Conservation (phyloP, 2,888 invertebrate species). For the Habrosyne pyritoides region DNA sequence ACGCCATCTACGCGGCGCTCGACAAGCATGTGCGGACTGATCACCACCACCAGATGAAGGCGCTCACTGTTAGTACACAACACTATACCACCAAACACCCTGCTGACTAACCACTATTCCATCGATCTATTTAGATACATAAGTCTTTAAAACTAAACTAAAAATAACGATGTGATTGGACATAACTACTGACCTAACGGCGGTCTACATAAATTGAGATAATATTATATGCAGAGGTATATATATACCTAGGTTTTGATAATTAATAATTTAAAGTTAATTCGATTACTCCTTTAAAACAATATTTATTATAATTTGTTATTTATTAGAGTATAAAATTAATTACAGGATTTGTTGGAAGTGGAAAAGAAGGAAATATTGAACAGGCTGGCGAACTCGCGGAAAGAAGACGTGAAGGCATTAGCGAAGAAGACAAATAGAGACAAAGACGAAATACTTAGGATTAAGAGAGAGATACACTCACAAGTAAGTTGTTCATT, state of each 20-base stretch:
- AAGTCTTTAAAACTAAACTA: too few species aligned
- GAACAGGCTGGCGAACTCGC: constrained; percentile 91
- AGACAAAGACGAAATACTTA: constrained; percentile 94
- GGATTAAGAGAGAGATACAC: constrained; percentile 93
- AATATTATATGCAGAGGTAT: too few species aligned
- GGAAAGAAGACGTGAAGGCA: constrained; percentile 94
- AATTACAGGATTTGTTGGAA: constrained; percentile 63
- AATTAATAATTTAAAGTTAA: too few species aligned
- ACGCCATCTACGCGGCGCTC: constrained; percentile 88
- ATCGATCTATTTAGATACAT: too few species aligned
- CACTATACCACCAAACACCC: too few species aligned
- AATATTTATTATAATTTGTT: too few species aligned
- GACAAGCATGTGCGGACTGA: constrained; percentile 92
- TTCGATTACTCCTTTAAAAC: too few species aligned
- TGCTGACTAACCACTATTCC: too few species aligned
- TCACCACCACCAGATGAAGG: constrained; percentile 91
- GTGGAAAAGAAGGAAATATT: constrained; percentile 84
- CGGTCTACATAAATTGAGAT: too few species aligned
- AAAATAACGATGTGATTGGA: too few species aligned
- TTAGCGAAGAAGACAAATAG: constrained; percentile 94
- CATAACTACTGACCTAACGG: too few species aligned
- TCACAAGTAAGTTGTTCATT: constrained; percentile 57
- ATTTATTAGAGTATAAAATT: constrained; percentile 10
- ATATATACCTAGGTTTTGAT: too few species aligned
- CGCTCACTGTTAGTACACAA: constrained; percentile 80